A percentile compares a stretch with the other conserved stretches of the same genome.
Evolutionary conservation across 1,140 invertebrate genomes (phyloP).

Genomic region (Drosophila sp.): DNA sequence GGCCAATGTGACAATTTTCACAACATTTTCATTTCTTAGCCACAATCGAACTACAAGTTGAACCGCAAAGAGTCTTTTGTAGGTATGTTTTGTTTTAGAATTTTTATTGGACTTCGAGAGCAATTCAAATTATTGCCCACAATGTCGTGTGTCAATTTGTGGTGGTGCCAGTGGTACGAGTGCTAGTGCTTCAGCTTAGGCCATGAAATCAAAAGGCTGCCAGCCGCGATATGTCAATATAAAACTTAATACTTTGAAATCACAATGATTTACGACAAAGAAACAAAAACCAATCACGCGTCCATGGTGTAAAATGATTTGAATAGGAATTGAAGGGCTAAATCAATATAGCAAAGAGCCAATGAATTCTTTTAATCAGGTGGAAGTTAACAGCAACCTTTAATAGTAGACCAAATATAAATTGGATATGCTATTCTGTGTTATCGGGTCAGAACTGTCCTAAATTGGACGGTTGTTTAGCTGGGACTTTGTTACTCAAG

Average conservation of each 20-base stretch:
- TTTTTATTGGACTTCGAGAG: slow-evolving; percentile 61
- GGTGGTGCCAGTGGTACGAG: not conserved
- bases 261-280: not conserved
- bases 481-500: no score
- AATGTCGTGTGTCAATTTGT: slow-evolving; percentile 57
- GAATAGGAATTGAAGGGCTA: slow-evolving; percentile 23
- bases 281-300: slow-evolving; percentile 1
- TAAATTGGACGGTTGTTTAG: no score
- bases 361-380: no score
- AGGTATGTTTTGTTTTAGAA: slow-evolving; percentile 54
- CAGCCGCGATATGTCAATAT: slow-evolving; percentile 47
- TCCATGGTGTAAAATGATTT: slow-evolving; percentile 28
- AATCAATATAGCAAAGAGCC: no score
- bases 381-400: no score
- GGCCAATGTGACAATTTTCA: slow-evolving; percentile 47
- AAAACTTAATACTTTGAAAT: slow-evolving; percentile 28
- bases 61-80: slow-evolving; percentile 53
- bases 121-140: slow-evolving; percentile 73
- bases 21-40: slow-evolving; percentile 40
- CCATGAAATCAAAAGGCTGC: slow-evolving; percentile 44
- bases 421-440: no score
- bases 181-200: slow-evolving; percentile 31
- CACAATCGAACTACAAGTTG: slow-evolving; percentile 43
- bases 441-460: no score
- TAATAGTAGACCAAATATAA: no score